Evolutionary conservation across 2,888 invertebrate genomes (phyloP), one percentile per base, ranked within the genome.

Genomic region (Falcaria lacertinaria): DNA sequence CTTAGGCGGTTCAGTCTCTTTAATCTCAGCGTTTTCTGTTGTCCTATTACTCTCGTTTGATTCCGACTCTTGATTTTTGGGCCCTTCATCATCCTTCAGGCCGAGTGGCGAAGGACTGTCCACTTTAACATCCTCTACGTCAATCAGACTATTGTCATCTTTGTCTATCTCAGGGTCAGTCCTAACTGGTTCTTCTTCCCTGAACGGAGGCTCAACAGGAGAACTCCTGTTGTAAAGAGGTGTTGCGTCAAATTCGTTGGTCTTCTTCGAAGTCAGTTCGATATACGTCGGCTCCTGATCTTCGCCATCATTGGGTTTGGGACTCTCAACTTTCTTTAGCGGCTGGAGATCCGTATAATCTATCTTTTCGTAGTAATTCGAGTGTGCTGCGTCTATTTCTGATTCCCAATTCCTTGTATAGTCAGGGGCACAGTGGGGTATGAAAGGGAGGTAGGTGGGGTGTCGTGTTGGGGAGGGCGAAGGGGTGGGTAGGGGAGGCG

Each of bases 381-480:
- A 69, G 50, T 85, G 82, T 13, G 84, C 79, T n/a, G 89, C 89
- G 60, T 90, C 90, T 34, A 90, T 90, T 63, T 90, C 90, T 2
- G 83, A 88, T 60, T 89, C 89, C 90, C 90, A 90, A 71, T 90
- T 90, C 54, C 89, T 74, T 41, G 83, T 75, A 70, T 85, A 89
- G 52, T 89, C 89, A 43, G 82, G 79, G 19, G 82, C 74, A 60
- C 81, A 82, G 58, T 83, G 84, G 42, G 87, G 86, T 38, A 84
- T 60, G 68, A 82, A 87, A 11, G 89, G 88, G 50, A 80, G 76
- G 73, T 84, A 81, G 34, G 80, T 67, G 38, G 84, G 78, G 59
- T 86, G 82, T 39, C 89, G 64, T n/a, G 87, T 89, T 7, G 90
- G 89, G 14, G 88, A 90, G 2, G 85, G 79, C 7, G 90, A 89